Base-by-base conservation (phyloP, 2,888 invertebrate genomes). In the Anaspis maculata region DNA sequence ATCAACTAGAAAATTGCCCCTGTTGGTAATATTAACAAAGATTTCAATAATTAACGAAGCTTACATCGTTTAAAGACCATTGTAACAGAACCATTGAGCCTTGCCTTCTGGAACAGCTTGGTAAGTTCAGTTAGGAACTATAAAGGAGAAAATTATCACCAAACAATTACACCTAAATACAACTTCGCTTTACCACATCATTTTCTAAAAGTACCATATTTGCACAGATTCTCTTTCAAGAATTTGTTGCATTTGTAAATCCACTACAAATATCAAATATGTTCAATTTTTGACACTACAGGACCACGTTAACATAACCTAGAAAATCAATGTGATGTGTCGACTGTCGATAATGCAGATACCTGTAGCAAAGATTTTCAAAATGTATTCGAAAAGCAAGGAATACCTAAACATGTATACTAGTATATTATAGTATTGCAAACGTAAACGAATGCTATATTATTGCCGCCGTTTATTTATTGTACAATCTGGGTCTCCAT, bases 61-160 rank as follows among this genome's bases (percentile, higher is more conserved):
- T 81, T 76, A 90, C 91, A 95, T 74, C 88, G 76, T 71, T 95
- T 96, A 76, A 95, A 90, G 24, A 90, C 89, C 64, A 95, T 77
- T 22, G 78, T 78, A 28, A 95, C 83, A 26, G 88, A 81, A 30
- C 90, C 89, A 44, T 76, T 72, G 35, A 68, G 59, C 52, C 84
- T 81, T n/a, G 89, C 81, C 57, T 82, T 84, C 65, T 84, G 85
- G 57, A 94, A 95, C 56, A 96, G 67, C 63, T 83, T 82, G 27
- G 84, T 82, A 32, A 92, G 74, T 65, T 90, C 89, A 39, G 73
- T 72, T 52, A 91, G 69, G 70, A 91, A 90, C 85, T 90, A 68
- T 52, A 77, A 77, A 41, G 68, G 73, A 80, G 80, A 69, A 72
- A 69, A 47, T 80, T 79, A 61, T 80, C 79, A 52, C 73, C 72